Evolutionary conservation across 2,113 vertebrate species (phyloP).

Genomic region (Phalacrocorax brasilianus): DNA sequence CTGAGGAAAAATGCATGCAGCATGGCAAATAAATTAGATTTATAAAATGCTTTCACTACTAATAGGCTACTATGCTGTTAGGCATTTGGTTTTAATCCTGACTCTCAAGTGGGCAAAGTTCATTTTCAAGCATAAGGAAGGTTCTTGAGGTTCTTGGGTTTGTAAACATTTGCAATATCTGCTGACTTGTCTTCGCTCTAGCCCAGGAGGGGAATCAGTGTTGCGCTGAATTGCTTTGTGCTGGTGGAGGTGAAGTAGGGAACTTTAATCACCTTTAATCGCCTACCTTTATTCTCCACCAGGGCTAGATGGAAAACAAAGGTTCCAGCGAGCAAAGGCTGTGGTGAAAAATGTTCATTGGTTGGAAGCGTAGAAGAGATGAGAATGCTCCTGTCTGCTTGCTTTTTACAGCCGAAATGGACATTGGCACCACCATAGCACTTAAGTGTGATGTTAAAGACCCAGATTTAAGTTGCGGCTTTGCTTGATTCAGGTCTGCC

Average conservation of each 20-base stretch:
- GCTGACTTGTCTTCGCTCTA: neutral
- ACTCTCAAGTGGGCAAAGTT: neutral
- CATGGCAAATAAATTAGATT: slow-evolving; percentile 14
- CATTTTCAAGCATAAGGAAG: neutral
- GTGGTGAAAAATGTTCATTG: neutral
- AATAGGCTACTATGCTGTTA: neutral
- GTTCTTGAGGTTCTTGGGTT: neutral
- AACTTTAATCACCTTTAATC: neutral
- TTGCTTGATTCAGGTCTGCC: neutral
- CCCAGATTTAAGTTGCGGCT: neutral
- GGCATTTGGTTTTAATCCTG: slow-evolving; percentile 27
- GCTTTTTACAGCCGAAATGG: neutral
- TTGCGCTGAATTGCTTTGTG: neutral
- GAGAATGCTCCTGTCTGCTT: neutral
- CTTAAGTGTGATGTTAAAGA: neutral
- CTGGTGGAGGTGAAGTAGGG: neutral
- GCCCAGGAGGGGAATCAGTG: neutral
- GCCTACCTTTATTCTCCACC: neutral
- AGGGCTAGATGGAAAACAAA: neutral
- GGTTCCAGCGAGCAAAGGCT: neutral
- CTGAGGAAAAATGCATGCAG: neutral
- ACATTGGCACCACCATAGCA: neutral
- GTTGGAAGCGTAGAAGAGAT: neutral
- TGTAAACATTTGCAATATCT: neutral
- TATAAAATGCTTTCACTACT: neutral